Evolutionary conservation across 2,113 vertebrate species (phyloP).

Genomic region (Petrocephalus microphthalmus): DNA sequence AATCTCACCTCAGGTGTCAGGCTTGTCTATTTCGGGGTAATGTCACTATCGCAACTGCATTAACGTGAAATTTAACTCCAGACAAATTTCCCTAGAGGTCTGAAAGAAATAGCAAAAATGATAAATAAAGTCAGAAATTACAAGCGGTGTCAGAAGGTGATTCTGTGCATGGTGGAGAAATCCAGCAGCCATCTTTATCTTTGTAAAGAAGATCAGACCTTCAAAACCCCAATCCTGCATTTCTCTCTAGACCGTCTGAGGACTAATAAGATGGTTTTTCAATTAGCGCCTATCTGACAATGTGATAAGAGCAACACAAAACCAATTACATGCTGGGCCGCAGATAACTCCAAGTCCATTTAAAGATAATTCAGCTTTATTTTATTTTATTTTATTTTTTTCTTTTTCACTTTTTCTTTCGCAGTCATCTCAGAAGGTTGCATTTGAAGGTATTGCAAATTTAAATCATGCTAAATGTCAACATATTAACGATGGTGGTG

Average conservation of each 20-base stretch:
- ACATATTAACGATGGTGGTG: background rate
- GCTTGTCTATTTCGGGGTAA: background rate
- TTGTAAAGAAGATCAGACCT: slow-evolving; percentile 43
- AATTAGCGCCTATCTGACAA: slow-evolving; percentile 53
- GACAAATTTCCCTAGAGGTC: background rate
- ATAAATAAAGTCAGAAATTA: slow-evolving; percentile 5
- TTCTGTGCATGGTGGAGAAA: slow-evolving; percentile 16
- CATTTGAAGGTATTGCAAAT: background rate
- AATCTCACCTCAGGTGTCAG: background rate
- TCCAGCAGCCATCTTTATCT: slow-evolving; percentile 39
- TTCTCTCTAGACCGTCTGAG: slow-evolving; percentile 38
- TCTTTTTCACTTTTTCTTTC: background rate
- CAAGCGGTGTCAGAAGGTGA: background rate
- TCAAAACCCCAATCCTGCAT: slow-evolving; percentile 37
- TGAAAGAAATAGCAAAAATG: background rate
- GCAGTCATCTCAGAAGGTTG: background rate
- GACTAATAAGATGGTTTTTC: slow-evolving; percentile 51
- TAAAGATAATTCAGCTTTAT: slow-evolving; percentile 48
- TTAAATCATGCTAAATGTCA: slow-evolving; percentile 8
- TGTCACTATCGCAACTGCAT: background rate
- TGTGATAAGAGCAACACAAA: slow-evolving; percentile 52
- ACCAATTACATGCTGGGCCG: slow-evolving; percentile 53
- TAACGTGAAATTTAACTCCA: background rate
- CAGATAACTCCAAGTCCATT: slow-evolving; percentile 54
- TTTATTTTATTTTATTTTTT: slow-evolving; percentile 28